Percentiles rank a stretch among this genome's conserved stretches.
Conservation (phyloP, 2,888 invertebrate genomes). For the Scaptomyza flava region DNA sequence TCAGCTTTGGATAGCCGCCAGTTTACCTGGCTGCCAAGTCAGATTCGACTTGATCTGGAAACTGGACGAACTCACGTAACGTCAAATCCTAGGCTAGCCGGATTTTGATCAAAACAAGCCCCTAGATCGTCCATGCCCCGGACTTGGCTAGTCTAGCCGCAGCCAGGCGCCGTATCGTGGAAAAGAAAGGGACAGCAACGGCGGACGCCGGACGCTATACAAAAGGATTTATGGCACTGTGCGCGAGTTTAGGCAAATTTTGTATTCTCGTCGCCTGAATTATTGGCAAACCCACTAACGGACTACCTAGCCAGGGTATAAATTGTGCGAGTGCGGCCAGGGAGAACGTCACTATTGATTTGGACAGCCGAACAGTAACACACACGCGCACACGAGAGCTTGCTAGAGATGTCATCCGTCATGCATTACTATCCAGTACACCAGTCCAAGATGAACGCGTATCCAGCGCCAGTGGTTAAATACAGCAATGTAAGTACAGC, state of each 20-base stretch:
- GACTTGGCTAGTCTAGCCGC: conserved; percentile 60
- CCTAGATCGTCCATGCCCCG: conserved; percentile 62
- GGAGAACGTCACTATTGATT: conserved; percentile 53
- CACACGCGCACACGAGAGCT: conserved; percentile 8
- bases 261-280: conserved; percentile 10
- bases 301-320: conserved; percentile 62
- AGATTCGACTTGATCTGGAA: conserved; percentile 22
- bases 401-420: conserved; percentile 64
- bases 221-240: conserved; percentile 71
- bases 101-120: conserved; percentile 75
- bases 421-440: conserved; percentile 76
- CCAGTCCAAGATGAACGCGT: conserved; percentile 59
- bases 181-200: conserved; percentile 22
- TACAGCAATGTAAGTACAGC: conserved; percentile 58
- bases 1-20: conserved; percentile 49
- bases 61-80: conserved; percentile 56
- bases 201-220: conserved; percentile 15
- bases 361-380: conserved; percentile 45
- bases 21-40: conserved; percentile 35
- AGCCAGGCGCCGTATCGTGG: conserved; percentile 37
- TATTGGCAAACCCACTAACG: conserved; percentile 44
- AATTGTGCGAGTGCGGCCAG: conserved; percentile 33
- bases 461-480: conserved; percentile 52
- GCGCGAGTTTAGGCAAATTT: conserved; percentile 73
- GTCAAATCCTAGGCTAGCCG: conserved; percentile 61